Evolutionary conservation across 2,888 invertebrate species (phyloP), one percentile per base, ranked within the genome.

Genomic region (Mechanitis mazaeus): DNA sequence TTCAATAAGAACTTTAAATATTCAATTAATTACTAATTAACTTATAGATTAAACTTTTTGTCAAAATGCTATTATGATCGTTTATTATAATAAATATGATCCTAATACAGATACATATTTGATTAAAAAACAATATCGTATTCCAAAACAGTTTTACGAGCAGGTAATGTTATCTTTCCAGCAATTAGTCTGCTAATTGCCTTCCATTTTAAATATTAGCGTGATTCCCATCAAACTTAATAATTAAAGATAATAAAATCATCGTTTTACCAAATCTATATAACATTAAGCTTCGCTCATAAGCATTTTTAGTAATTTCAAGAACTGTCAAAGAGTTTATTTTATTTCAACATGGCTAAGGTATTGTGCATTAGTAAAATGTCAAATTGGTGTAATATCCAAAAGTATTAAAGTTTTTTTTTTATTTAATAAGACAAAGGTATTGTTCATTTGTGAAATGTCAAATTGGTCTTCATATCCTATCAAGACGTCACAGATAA

Each of bases 111-210:
- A 50, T 3, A 50, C 31, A 9, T 31, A 50, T 31, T 50, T 50
- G 31, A 31, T 9, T 38, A 65, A 46, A 7, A 58, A 55, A 58
- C 11, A 58, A 62, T 54, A 56, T 33, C 45, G 50, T 56, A 50
- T 61, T 47, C 45, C 55, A 55, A 60, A 63, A 50, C 56, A n/a
- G 46, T 65, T 56, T 53, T 42, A 54, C 20, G 33, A 38, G 35
- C 55, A 58, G 58, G 45, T n/a, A 45, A 45, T 60, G 60, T 31
- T 53, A 63, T 56, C 53, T 63, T 38, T 54, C 54, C 33, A 55
- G 59, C 46, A 61, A 64, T 61, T 59, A 55, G 47, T 55, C 45
- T 7, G 31, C 50, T 65, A 63, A 65, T 65, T 63, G 53, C 55
- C 56, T 33, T 45, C 46, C 61, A 58, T 61, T 59, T 56, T 58